phyloP scores from a whole-genome alignment of 2,797 vertebrate genomes.

The Macropodus opercularis region DNA sequence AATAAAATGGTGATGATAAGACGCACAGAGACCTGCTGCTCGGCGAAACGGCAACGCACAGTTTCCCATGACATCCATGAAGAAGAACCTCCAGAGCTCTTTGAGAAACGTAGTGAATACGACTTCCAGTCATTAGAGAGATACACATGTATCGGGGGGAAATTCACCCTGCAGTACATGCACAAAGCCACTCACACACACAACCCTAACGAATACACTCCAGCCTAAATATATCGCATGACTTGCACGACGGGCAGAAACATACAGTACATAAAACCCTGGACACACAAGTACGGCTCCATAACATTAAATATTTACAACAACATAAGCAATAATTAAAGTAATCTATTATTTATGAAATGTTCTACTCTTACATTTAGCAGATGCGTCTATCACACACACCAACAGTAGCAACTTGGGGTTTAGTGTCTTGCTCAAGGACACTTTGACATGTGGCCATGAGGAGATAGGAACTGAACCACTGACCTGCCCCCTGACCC shows the following conservation, averaged over 20 bases:
- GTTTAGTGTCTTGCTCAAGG: no score
- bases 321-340: not conserved
- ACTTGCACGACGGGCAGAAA: not conserved
- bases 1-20: constrained; percentile 25
- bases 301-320: not conserved
- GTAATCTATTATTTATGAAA: not conserved
- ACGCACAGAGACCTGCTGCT: not conserved
- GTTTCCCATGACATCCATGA: not conserved
- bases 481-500: no score
- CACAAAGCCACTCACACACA: not conserved
- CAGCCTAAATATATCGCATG: no score
- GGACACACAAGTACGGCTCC: not conserved
- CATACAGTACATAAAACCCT: not conserved
- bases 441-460: no score
- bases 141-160: not conserved
- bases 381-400: no score
- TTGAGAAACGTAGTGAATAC: not conserved
- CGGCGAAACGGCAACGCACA: constrained; percentile 2
- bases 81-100: not conserved
- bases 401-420: no score
- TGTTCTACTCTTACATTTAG: not conserved
- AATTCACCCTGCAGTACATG: no score
- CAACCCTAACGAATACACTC: no score
- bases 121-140: not conserved
- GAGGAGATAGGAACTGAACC: no score